Evolutionary conservation across 1,140 invertebrate species (phyloP).

Genomic region (Cydia strobilella): DNA sequence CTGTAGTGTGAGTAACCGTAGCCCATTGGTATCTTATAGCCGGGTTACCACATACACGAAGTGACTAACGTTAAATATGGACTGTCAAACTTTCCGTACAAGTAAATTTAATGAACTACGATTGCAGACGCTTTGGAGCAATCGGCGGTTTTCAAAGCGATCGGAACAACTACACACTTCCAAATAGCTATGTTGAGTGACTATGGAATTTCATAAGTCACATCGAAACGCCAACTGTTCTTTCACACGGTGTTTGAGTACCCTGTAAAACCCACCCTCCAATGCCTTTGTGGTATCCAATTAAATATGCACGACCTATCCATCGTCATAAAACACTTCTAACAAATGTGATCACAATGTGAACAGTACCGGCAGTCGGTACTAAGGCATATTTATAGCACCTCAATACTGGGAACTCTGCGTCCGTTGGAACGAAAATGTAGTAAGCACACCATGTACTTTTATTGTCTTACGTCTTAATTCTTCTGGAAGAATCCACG

Average conservation of each 20-base stretch:
- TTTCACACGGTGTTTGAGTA: not conserved
- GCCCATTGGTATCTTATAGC: too few relatives aligned
- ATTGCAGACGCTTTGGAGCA: too few relatives aligned
- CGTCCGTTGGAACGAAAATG: not conserved
- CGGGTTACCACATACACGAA: too few relatives aligned
- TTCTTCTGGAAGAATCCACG: slow-evolving; percentile 30
- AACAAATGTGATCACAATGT: slow-evolving; percentile 14
- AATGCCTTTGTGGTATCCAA: not conserved
- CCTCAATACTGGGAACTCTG: slow-evolving; percentile 50
- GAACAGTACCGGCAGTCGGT: slow-evolving; percentile 35
- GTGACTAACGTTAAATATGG: too few relatives aligned
- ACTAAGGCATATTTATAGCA: slow-evolving; percentile 58
- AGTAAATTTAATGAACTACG: too few relatives aligned
- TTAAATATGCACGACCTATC: slow-evolving; percentile 34
- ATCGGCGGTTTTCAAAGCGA: not conserved
- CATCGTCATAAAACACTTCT: slow-evolving; percentile 31
- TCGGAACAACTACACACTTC: not conserved
- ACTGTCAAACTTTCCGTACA: too few relatives aligned
- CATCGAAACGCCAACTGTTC: not conserved
- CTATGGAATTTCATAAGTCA: not conserved
- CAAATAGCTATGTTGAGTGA: not conserved
- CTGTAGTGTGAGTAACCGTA: too few relatives aligned
- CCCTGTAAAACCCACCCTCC: not conserved
- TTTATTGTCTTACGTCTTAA: not conserved
- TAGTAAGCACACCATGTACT: not conserved